Percentiles rank a stretch among this genome's conserved stretches.
Conservation (phyloP, 2,113 vertebrate species). For the Aptenodytes patagonicus region DNA sequence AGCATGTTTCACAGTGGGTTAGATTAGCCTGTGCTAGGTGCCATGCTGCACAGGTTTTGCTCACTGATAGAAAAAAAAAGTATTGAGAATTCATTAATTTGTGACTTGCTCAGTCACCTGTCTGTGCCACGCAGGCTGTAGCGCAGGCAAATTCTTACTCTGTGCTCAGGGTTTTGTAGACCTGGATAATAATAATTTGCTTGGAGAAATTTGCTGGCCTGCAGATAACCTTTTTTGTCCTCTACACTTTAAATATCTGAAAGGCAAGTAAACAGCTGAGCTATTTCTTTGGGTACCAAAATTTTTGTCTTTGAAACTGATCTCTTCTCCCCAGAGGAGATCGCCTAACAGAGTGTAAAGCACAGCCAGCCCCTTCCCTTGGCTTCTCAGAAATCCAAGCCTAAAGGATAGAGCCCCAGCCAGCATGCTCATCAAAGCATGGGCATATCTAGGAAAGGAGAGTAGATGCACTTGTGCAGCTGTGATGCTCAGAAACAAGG, state of each 20-base stretch:
- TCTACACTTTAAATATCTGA: background rate
- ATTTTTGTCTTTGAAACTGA: background rate
- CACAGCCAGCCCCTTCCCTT: background rate
- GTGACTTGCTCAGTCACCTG: background rate
- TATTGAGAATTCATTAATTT: background rate
- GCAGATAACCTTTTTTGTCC: background rate
- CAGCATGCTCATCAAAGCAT: background rate
- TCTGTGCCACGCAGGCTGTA: background rate
- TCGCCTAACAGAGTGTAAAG: background rate
- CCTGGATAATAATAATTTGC: background rate
- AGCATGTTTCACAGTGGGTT: background rate
- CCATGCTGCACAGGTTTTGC: background rate
- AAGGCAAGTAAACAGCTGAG: background rate
- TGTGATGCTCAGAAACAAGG: background rate
- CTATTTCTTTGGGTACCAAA: background rate
- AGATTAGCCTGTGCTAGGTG: background rate
- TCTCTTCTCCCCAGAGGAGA: background rate
- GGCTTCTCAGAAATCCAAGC: background rate
- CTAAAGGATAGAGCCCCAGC: background rate
- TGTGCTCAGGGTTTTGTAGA: background rate
- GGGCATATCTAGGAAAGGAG: background rate
- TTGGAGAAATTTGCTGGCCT: background rate
- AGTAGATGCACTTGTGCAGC: background rate
- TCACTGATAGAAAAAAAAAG: background rate
- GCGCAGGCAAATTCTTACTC: background rate